Evolutionary conservation across 1,140 invertebrate species (phyloP).

Genomic region (Ephestia elutella): DNA sequence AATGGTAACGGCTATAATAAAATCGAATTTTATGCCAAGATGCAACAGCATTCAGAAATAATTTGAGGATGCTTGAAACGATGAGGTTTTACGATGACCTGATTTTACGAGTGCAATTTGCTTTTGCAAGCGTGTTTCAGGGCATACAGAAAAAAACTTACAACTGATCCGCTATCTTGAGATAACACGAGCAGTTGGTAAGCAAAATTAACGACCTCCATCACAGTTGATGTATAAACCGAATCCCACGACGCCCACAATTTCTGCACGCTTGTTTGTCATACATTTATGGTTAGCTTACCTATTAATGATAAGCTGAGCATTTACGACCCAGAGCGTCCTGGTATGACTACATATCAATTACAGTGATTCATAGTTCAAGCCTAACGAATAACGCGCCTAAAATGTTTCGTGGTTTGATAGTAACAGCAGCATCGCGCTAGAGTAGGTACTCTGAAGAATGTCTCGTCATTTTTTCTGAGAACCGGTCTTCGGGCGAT

Average conservation of each 20-base stretch:
- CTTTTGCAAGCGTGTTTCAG: not conserved
- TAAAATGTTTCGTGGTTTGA: not conserved
- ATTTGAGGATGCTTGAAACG: not conserved
- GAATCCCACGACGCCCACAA: not conserved
- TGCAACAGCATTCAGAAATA: not conserved
- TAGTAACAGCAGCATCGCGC: not conserved
- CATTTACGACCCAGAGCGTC: not conserved
- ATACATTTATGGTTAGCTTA: not conserved
- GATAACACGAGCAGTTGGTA: too few species aligned
- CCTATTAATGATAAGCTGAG: not conserved
- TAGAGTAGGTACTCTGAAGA: constrained; percentile 13
- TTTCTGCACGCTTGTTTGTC: not conserved
- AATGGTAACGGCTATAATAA: constrained; percentile 13
- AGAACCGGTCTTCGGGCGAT: constrained; percentile 48
- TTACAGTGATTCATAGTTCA: not conserved
- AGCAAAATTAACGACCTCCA: too few species aligned
- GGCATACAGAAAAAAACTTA: too few species aligned
- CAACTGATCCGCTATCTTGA: too few species aligned
- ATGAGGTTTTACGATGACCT: not conserved
- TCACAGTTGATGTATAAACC: too few species aligned
- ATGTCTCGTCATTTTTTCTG: constrained; percentile 47
- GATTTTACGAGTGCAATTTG: not conserved
- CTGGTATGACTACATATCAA: constrained; percentile 2
- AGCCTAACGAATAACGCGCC: not conserved
- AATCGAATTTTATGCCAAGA: not conserved